A percentile compares a stretch with the other conserved stretches of the same genome.
phyloP scores from a whole-genome alignment of 2,797 vertebrate species.

The Helarctos malayanus region DNA sequence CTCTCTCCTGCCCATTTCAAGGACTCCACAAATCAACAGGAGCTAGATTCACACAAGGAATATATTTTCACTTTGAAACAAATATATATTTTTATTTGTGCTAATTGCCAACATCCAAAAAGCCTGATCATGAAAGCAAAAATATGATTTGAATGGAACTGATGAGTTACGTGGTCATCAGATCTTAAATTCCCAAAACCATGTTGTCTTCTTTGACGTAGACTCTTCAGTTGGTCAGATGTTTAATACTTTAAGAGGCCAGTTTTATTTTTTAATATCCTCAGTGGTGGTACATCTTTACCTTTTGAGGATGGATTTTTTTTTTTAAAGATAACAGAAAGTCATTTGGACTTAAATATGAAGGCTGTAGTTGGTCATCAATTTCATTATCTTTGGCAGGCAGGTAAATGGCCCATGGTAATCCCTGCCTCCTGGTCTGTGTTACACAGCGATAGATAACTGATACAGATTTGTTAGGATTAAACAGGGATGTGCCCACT shows the following conservation, averaged over 20 bases:
- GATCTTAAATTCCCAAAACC: background rate
- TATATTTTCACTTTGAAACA: conserved; percentile 14
- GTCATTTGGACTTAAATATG: background rate
- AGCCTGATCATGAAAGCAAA: background rate
- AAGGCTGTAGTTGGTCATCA: background rate
- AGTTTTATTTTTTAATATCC: background rate
- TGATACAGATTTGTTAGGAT: background rate
- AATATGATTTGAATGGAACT: background rate
- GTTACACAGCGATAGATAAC: background rate
- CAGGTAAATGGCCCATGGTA: background rate
- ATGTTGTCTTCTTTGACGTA: background rate
- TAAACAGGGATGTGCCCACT: background rate
- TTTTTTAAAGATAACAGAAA: background rate
- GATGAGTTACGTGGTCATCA: too few relatives aligned
- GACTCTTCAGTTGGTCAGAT: background rate
- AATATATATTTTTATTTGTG: background rate
- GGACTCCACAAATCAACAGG: background rate
- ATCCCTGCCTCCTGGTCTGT: background rate
- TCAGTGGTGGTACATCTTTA: background rate
- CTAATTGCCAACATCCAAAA: background rate
- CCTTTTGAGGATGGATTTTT: background rate
- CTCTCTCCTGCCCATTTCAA: background rate
- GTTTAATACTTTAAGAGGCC: background rate
- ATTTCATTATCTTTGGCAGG: background rate
- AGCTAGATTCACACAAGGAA: background rate